Conservation (phyloP, 1,140 invertebrate genomes). For the Bradynema listronoti region DNA sequence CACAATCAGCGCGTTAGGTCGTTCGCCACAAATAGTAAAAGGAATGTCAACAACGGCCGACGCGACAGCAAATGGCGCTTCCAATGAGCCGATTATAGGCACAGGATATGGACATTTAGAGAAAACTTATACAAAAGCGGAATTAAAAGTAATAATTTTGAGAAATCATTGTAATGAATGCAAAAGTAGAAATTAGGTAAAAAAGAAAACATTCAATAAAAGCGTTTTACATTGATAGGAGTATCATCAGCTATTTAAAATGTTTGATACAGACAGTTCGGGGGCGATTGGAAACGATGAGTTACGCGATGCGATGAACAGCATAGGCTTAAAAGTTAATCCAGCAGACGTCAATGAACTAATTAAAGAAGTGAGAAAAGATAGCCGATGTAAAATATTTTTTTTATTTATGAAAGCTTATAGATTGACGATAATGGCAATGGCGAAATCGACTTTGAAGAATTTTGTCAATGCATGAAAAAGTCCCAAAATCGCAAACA, state of each 20-base stretch:
- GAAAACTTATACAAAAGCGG: conserved; percentile 21
- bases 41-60: conserved; percentile 9
- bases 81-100: conserved; percentile 6
- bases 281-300: conserved; percentile 56
- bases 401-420: not conserved
- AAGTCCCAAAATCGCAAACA: conserved; percentile 43
- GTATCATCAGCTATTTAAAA: conserved; percentile 51
- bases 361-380: conserved; percentile 46
- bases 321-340: conserved; percentile 49
- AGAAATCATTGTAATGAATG: not conserved
- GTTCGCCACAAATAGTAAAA: not conserved
- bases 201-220: not conserved
- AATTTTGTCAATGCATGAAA: conserved; percentile 58
- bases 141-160: conserved; percentile 13
- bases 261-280: conserved; percentile 57
- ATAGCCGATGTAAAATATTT: conserved; percentile 1
- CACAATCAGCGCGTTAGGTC: too few relatives aligned
- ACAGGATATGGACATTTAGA: conserved; percentile 19
- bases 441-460: conserved; percentile 56
- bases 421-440: conserved; percentile 58
- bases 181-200: not conserved
- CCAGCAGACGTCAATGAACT: conserved; percentile 49
- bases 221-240: conserved; percentile 19
- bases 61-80: conserved; percentile 12
- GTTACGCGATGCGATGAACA: conserved; percentile 50